Percentiles rank a stretch among this genome's conserved stretches.
Evolutionary conservation across 2,888 invertebrate genomes (phyloP).

Genomic region (Danaus chrysippus): DNA sequence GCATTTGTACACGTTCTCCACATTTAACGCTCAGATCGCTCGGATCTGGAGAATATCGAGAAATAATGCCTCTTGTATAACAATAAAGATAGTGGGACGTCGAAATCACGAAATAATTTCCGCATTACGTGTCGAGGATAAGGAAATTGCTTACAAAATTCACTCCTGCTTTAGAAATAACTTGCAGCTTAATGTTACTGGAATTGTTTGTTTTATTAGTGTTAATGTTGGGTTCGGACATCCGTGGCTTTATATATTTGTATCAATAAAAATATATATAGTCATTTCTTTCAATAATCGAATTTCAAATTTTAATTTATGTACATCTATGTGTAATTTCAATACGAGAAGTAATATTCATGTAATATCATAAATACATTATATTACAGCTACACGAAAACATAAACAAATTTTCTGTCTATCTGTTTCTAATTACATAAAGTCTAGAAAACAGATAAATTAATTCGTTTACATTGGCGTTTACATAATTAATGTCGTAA

Average conservation of each 20-base stretch:
- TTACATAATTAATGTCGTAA: no score
- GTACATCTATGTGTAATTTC: no score
- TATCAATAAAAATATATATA: slow-evolving; percentile 7
- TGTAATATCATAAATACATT: no score
- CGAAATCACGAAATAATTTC: slow-evolving; percentile 38
- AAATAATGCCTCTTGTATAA: slow-evolving; percentile 39
- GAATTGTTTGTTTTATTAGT: slow-evolving; percentile 31
- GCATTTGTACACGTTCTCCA: slow-evolving; percentile 14
- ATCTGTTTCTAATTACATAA: no score
- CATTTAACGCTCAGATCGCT: slow-evolving; percentile 30
- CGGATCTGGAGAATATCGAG: slow-evolving; percentile 34
- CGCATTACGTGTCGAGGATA: slow-evolving; percentile 35
- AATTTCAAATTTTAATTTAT: no score
- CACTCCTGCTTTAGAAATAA: slow-evolving; percentile 29
- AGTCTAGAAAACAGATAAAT: no score
- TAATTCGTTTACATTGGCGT: no score
- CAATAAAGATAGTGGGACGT: slow-evolving; percentile 38
- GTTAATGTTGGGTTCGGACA: slow-evolving; percentile 20
- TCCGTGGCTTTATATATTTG: slow-evolving; percentile 15
- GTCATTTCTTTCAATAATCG: not conserved
- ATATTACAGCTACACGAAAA: no score
- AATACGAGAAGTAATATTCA: no score
- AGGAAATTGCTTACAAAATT: slow-evolving; percentile 34
- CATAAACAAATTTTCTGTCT: no score
- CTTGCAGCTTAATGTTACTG: slow-evolving; percentile 30